phyloP scores from a whole-genome alignment of 2,113 vertebrate species.

The Cervus canadensis region DNA sequence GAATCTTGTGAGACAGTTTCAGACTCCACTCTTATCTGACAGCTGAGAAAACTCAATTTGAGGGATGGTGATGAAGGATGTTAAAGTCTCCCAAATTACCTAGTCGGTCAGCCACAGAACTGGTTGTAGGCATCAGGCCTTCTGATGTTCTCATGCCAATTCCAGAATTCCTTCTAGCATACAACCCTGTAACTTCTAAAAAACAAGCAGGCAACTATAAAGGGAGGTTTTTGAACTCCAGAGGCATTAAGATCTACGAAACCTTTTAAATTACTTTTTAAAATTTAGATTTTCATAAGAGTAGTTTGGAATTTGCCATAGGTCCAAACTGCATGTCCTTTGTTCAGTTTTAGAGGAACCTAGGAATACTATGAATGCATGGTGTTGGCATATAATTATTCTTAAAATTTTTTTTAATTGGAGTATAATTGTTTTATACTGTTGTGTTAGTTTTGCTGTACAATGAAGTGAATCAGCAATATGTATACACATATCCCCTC shows the following conservation, averaged over 20 bases:
- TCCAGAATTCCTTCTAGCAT: background rate
- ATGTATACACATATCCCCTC: background rate
- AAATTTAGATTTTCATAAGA: background rate
- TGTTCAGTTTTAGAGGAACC: background rate
- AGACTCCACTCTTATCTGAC: background rate
- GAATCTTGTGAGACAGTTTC: background rate
- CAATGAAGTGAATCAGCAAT: background rate
- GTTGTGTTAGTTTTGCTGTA: background rate
- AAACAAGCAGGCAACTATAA: background rate
- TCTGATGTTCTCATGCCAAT: background rate
- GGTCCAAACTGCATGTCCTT: background rate
- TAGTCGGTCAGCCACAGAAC: background rate
- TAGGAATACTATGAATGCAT: background rate
- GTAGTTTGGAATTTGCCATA: background rate
- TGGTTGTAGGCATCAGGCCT: background rate
- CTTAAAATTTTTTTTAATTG: accelerated
- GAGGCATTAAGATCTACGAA: background rate
- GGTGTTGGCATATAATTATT: background rate
- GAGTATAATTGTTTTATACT: background rate
- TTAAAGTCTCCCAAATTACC: background rate
- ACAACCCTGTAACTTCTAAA: background rate
- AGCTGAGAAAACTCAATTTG: background rate
- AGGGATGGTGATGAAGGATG: background rate
- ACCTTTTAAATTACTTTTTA: background rate
- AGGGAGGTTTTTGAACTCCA: background rate